These are phyloP conservation scores for Hypocryptadius cinnamomeus DNA, from an alignment of 2,113 vertebrate species.

Conservation along the genomic window DNA sequence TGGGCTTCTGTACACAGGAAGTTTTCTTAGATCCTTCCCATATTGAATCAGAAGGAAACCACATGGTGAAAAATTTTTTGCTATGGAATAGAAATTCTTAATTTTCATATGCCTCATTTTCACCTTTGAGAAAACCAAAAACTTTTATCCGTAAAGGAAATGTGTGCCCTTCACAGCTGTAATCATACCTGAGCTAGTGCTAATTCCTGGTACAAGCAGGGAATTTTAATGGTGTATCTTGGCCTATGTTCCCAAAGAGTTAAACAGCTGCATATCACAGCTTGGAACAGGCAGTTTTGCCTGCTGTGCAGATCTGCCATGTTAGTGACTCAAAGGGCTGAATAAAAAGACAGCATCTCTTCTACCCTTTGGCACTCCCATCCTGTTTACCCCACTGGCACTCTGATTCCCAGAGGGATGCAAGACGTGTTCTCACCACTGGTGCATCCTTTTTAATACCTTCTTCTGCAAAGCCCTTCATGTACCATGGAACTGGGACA, in stretches of 20 bases:
- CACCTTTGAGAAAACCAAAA: neutral
- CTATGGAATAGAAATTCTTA: neutral
- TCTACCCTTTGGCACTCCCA: neutral
- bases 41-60: neutral
- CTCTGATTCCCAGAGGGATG: neutral
- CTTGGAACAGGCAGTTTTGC: neutral
- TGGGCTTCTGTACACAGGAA: neutral
- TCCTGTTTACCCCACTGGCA: neutral
- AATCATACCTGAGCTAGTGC: neutral
- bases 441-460: neutral
- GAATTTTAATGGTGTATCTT: neutral
- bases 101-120: neutral
- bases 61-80: neutral
- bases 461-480: neutral
- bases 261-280: neutral
- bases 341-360: neutral
- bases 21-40: neutral
- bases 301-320: neutral
- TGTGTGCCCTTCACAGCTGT: neutral
- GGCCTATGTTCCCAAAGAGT: neutral
- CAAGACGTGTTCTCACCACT: fast-evolving
- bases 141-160: neutral
- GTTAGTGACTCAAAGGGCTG: neutral
- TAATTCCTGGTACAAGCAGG: neutral
- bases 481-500: neutral